phyloP scores from a whole-genome alignment of 2,888 invertebrate genomes.

The Toxonevra muliebris region DNA sequence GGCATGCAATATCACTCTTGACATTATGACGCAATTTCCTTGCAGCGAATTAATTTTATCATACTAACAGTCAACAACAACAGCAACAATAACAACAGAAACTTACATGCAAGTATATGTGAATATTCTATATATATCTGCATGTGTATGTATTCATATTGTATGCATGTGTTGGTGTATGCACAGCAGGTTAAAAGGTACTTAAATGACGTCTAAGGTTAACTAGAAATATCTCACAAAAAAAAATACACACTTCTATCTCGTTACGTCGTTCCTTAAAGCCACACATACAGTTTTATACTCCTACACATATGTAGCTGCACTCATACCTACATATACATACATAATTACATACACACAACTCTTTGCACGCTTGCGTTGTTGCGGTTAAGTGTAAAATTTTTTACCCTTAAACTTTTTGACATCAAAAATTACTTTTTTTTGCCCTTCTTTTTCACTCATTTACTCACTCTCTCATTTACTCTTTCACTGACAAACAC shows the following conservation, averaged over 20 bases:
- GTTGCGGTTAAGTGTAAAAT: background rate
- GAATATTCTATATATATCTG: slow-evolving; percentile 19
- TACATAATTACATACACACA: too few species aligned
- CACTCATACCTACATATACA: background rate
- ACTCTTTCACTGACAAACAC: too few species aligned
- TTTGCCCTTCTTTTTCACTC: too few species aligned
- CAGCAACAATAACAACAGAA: slow-evolving; percentile 16
- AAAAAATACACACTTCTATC: background rate
- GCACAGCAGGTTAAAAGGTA: slow-evolving; percentile 43
- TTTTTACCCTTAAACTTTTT: slow-evolving; percentile 23
- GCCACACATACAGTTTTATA: background rate
- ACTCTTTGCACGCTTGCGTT: background rate
- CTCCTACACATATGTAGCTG: background rate
- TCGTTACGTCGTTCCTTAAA: background rate
- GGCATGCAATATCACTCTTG: slow-evolving; percentile 62
- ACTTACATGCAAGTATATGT: background rate
- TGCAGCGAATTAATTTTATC: slow-evolving; percentile 43
- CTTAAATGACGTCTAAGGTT: slow-evolving; percentile 16
- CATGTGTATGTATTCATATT: slow-evolving; percentile 10
- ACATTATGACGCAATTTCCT: slow-evolving; percentile 55
- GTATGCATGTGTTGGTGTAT: slow-evolving; percentile 13
- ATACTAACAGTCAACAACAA: slow-evolving; percentile 25
- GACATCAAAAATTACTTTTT: slow-evolving; percentile 30
- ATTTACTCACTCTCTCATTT: too few species aligned
- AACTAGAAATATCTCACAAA: background rate